Percentiles rank a stretch among this genome's conserved stretches.
phyloP scores from a whole-genome alignment of 1,140 invertebrate genomes.

The Pseudomyrmex sp. region DNA sequence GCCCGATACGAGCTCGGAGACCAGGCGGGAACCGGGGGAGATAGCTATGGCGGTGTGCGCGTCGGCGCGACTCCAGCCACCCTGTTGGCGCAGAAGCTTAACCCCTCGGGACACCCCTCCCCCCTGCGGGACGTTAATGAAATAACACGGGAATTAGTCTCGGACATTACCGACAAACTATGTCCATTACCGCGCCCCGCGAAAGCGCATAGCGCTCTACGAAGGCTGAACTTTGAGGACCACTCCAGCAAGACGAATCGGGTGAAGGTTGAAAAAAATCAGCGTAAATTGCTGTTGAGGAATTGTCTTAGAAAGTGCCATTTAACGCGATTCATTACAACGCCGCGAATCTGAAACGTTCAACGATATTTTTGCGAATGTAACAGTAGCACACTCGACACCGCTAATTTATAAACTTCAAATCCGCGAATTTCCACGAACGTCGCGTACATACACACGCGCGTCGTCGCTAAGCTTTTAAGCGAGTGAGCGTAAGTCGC shows the following conservation, averaged over 20 bases:
- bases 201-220: conserved; percentile 60
- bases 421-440: background rate
- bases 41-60: conserved; percentile 23
- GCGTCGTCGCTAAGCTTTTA: conserved; percentile 71
- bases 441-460: conserved; percentile 3
- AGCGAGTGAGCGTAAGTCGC: conserved; percentile 80
- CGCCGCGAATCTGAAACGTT: too few species aligned
- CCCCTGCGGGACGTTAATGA: conserved; percentile 84
- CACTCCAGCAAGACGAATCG: background rate
- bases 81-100: conserved; percentile 62
- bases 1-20: conserved; percentile 78
- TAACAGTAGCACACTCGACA: too few species aligned
- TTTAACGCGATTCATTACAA: too few species aligned
- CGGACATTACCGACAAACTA: conserved; percentile 86
- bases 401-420: background rate
- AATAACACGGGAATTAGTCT: conserved; percentile 86
- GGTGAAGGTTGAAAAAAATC: background rate
- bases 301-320: too few species aligned
- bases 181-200: conserved; percentile 83
- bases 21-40: conserved; percentile 44
- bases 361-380: too few species aligned
- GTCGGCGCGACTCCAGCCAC: conserved; percentile 66
- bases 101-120: conserved; percentile 75
- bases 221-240: conserved; percentile 49
- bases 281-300: background rate